Evolutionary conservation across 1,140 invertebrate species (phyloP).

Genomic region (Acromyrmex echinatior): DNA sequence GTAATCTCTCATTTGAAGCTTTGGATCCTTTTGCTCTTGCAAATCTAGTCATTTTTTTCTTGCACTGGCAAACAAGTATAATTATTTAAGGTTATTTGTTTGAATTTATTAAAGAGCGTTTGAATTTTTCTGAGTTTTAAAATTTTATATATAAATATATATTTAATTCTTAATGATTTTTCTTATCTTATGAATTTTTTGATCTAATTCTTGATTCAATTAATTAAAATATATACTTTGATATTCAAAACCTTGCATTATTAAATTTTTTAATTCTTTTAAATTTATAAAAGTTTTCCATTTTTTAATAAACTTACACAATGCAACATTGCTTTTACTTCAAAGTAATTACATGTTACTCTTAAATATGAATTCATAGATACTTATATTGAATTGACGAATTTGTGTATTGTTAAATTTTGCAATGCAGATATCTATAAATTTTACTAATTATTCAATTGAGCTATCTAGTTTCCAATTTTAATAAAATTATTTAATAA

Average conservation of each 20-base stretch:
- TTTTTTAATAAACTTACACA: not conserved
- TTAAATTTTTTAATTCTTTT: not conserved
- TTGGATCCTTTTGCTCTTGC: conserved; percentile 92
- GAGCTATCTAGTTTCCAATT: too few species aligned
- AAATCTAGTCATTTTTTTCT: conserved; percentile 90
- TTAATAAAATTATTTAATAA: too few species aligned
- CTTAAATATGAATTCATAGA: not conserved
- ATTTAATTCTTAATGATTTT: not conserved
- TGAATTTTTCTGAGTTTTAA: not conserved
- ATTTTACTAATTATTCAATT: not conserved
- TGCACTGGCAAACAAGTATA: not conserved
- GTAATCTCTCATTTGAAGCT: conserved; percentile 90
- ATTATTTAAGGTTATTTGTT: not conserved
- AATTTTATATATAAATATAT: not conserved
- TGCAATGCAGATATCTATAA: not conserved
- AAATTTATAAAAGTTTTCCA: not conserved
- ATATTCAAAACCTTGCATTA: not conserved
- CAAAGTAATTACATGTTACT: not conserved
- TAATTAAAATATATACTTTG: not conserved
- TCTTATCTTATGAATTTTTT: not conserved
- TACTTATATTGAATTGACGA: not conserved
- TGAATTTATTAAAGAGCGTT: not conserved
- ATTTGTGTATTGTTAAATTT: not conserved
- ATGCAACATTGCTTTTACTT: not conserved
- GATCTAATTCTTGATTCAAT: not conserved